Evolutionary conservation across 2,113 vertebrate genomes (phyloP), one percentile per base, ranked within the genome.

Genomic region (Gasterosteus aculeatus): DNA sequence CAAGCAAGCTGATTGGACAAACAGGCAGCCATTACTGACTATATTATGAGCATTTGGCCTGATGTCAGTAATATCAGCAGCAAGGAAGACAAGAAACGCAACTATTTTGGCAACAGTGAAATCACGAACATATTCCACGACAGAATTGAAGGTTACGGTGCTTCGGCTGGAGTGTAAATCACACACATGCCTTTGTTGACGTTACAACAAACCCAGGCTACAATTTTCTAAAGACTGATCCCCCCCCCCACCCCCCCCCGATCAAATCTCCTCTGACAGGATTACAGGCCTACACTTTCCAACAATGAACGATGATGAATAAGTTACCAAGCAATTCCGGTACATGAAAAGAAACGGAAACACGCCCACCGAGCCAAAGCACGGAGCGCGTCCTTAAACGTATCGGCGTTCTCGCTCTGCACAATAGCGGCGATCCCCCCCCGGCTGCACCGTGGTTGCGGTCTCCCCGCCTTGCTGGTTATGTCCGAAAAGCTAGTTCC

Each of bases 351-450:
- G 10, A 2, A 51, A 15, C 41, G 18, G 8, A 72, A 3, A 38
- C 10, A 72, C 58, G 49, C 12, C 73, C 49, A 46, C 66, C 71
- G 65, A 78, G 16, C 22, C 44, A 77, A 49, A 58, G 51, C 44
- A 44, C 18, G 53, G 12, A 4, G 35, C 39, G 42, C 62, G 44
- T 71, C 62, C 22, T 31, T 51, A 66, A 56, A 76, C 12, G n/a
- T 87, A 91, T 87, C 86, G 91, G 84, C 84, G 84, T 80, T 86
- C 82, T 63, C 18, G 88, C 85, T 77, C 71, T 29, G 47, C n/a
- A 77, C 65, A 85, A 79, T 42, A 75, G 49, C 73, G 75, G 67
- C 64, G 64, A 60, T 5, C 54, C 67, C 72, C 54, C 67, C 72
- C 10, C 68, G 67, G 70, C 49, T 29, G n/a, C 49, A 58, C 77